Conservation (phyloP, 92 coral and sea anemone genomes). For the Meandrina meandrites region DNA sequence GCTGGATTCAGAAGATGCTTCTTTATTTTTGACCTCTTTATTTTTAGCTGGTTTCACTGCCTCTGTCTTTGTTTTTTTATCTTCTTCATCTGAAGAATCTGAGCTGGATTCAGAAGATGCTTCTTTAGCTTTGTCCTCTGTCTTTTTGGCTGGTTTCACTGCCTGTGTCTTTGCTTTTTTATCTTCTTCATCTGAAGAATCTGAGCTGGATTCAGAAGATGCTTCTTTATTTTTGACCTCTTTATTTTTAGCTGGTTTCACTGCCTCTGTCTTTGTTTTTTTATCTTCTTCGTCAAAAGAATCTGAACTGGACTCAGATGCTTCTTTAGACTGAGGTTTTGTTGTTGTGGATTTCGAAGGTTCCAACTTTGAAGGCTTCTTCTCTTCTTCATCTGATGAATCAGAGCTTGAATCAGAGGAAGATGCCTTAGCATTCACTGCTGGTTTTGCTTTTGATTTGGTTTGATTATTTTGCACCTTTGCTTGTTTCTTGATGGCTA, state of each 20-base stretch:
- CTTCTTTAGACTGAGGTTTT: neutral
- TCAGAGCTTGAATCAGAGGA: conserved; percentile 35
- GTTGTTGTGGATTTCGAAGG: neutral
- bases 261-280: neutral
- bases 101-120: conserved; percentile 28
- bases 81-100: conserved; percentile 24
- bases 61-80: neutral
- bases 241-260: neutral
- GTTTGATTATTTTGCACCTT: conserved; percentile 1
- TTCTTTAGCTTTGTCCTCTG: neutral
- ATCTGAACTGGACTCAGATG: conserved; percentile 52
- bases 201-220: conserved; percentile 34
- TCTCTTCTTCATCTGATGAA: conserved; percentile 16
- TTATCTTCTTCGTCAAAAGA: conserved; percentile 17
- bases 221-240: conserved; percentile 3
- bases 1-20: conserved; percentile 36
- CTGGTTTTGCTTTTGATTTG: conserved; percentile 8
- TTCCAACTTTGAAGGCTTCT: neutral
- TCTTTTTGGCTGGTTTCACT: neutral
- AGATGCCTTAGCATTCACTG: neutral
- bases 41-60: neutral
- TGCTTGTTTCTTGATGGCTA: neutral
- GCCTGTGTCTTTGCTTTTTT: conserved; percentile 9
- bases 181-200: conserved; percentile 55
- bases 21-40: neutral